Evolutionary conservation across 2,113 vertebrate genomes (phyloP), one percentile per base, ranked within the genome.

Genomic region (Phaetusa simplex): DNA sequence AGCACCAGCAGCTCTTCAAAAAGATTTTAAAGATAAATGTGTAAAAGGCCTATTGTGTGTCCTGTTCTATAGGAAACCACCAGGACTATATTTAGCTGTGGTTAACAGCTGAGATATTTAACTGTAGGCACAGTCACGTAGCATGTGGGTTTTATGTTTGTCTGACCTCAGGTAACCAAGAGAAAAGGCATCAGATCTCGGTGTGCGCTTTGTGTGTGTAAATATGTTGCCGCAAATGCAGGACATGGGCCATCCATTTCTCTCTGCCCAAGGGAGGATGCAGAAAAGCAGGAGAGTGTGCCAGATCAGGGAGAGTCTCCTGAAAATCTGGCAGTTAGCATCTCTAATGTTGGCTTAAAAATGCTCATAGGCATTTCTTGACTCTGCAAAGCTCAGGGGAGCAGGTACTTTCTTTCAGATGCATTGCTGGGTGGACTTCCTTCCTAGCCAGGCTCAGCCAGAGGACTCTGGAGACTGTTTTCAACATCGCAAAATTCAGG

Each of bases 1-100:
- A 87, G 34, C 82, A 89, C 30, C 69, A 87, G 42, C 26, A 58
- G 16, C 38, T 69, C 61, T 84, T 79, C 4, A 8, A 64, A 76
- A 73, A 72, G 34, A 67, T 66, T 81, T 82, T 67, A 36, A 88
- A 94, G 59, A 93, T 91, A 78, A 87, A 53, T 64, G 38, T 82
- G 52, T 58, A 50, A 85, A 95, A 88, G 56, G 56, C 23, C 70
- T 64, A 17, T 93, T 72, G 65, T 91, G 65, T 84, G 29, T 89
- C 40, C 77, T 85, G 47, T 58, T 82, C 36, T 85, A 1, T 74
- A 53, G 73, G 34, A 87, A 90, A 52, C 70, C 29, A 49, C 65
- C 4, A 4, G 34, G 56, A 34, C 73, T 95, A 71, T 86, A 89
- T 94, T 93, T 91, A 93, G 74, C 43, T 47, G 47, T 49, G 47